Evolutionary conservation across 2,797 vertebrate species (phyloP).

Genomic region (Phalanger gymnotis): DNA sequence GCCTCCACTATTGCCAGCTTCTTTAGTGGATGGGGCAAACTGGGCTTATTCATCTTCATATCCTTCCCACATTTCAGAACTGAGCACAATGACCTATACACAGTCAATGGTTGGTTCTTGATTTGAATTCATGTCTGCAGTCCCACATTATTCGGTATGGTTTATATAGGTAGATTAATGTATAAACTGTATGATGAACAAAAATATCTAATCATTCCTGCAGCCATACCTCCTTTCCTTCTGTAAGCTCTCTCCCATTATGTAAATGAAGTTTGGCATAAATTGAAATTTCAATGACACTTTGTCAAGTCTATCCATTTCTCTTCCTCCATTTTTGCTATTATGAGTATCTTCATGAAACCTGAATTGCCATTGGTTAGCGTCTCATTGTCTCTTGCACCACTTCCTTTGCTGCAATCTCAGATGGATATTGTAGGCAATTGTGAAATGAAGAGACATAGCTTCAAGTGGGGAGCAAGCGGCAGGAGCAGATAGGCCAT

Average conservation of each 20-base stretch:
- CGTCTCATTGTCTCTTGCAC: neutral
- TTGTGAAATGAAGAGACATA: slow-evolving; percentile 47
- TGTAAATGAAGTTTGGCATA: neutral
- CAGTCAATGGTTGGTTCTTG: neutral
- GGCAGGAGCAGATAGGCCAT: slow-evolving; percentile 51
- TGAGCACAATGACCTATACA: neutral
- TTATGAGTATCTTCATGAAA: slow-evolving; percentile 36
- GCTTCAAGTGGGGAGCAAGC: slow-evolving; percentile 27
- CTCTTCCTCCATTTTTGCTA: neutral
- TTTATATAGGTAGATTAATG: neutral
- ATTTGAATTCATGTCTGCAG: neutral
- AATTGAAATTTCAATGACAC: neutral
- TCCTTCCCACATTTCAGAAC: neutral
- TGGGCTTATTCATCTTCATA: neutral
- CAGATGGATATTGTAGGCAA: slow-evolving; percentile 46
- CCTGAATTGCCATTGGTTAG: slow-evolving; percentile 1
- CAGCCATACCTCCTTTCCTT: neutral
- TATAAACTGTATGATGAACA: neutral
- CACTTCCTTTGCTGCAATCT: neutral
- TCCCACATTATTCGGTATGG: neutral
- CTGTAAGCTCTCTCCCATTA: neutral
- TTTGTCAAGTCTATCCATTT: slow-evolving; percentile 4
- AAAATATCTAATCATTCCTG: neutral
- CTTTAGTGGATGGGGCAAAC: neutral
- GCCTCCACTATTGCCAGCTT: neutral